Conservation (phyloP, 2,888 invertebrate species). For the Chironomus riparius region DNA sequence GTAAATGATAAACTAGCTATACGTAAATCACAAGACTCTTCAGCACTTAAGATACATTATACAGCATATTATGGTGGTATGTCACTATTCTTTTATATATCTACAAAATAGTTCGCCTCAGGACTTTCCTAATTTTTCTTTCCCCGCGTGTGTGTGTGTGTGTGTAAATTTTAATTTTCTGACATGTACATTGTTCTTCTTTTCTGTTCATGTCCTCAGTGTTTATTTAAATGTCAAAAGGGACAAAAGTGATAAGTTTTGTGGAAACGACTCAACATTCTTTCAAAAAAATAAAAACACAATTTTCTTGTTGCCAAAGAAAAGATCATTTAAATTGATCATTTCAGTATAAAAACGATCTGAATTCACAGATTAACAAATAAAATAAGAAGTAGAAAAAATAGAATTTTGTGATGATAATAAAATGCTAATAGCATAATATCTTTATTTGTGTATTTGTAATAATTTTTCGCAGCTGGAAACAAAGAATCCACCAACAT, state of each 20-base stretch:
- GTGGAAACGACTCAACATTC: background rate
- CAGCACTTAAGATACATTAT: conserved; percentile 2
- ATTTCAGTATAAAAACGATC: background rate
- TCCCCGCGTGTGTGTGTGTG: no score
- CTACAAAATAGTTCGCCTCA: no score
- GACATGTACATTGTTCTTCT: no score
- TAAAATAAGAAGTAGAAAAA: background rate
- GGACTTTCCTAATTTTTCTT: background rate
- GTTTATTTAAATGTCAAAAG: background rate
- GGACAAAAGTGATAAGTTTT: background rate
- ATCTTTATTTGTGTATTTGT: background rate
- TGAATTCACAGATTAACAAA: background rate
- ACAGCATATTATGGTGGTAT: background rate
- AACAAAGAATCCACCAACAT: conserved; percentile 20
- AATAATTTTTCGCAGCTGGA: conserved; percentile 15
- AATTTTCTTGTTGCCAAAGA: background rate
- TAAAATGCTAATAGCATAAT: background rate
- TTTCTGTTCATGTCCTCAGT: background rate
- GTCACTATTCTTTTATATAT: background rate
- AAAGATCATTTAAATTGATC: background rate
- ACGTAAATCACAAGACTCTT: conserved; percentile 8
- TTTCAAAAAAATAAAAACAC: background rate
- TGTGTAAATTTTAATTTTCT: background rate
- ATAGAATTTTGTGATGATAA: background rate
- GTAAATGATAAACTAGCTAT: conserved; percentile 7